Base-by-base conservation (phyloP, 1,140 invertebrate genomes). In the Sitobion miscanthi region DNA sequence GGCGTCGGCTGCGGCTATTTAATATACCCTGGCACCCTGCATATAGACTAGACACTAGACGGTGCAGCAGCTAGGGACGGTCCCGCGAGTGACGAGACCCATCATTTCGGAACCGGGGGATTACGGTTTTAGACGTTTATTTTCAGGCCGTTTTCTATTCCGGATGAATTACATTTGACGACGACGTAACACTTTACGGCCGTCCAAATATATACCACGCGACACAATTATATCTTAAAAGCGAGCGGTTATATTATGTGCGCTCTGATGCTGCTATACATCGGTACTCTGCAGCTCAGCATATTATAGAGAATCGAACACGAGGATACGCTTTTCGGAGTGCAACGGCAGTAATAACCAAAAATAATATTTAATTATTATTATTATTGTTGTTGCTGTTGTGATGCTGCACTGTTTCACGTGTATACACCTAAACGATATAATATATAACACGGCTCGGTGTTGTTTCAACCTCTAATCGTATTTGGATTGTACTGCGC, bases 41-140 rank as follows among this genome's bases (percentile, higher is more conserved):
- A 77, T n/a, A 77, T 77, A n/a, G 14, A 77, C 62, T 77, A 77
- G 30, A 77, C 62, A 35, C 62, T n/a, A 77, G 62, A 77, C 62
- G 14, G 62, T 5, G 52, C 87, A 20, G 17, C 20, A 30, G 88
- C 54, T 42, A 5, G 35, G n/a, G 87, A 89, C 87, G 87, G 52
- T 38, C 49, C 30, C 87, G 47, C 30, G 45, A 89, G 21, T 38
- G 30, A 17, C 87, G 47, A 49, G 45, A 89, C 52, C 49, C 87
- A 57, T 90, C 88, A 62, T 57, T 90, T 90, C 54, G 30, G 88
- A 17, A 11, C 38, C 9, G 17, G 8, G 38, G 57, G 8, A 20
- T 90, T 57, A 90, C 89, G 54, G 45, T 62, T 90, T 42, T 90
- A 62, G 88, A 62, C 38, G 38, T 90, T 90, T 90, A 69, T 69